Evolutionary conservation across 2,113 vertebrate genomes (phyloP).

Genomic region (Tympanuchus pallidicinctus): DNA sequence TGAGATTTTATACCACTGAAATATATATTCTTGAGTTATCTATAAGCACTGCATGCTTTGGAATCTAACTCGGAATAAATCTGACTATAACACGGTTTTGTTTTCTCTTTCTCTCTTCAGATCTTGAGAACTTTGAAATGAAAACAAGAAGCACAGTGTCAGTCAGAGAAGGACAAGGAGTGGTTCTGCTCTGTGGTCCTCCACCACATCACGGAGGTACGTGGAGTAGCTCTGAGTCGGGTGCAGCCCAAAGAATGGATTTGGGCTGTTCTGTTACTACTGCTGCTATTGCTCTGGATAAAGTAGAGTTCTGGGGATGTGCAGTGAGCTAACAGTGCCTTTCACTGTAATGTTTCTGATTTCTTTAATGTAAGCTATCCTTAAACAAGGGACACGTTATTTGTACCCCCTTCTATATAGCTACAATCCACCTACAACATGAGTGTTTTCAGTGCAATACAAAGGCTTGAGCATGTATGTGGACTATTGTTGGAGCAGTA

Average conservation of each 20-base stretch:
- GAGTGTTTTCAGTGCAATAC: not conserved
- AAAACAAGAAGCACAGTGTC: constrained; percentile 83
- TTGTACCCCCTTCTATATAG: not conserved
- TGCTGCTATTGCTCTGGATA: not conserved
- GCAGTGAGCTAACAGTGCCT: not conserved
- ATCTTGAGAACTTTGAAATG: constrained; percentile 87
- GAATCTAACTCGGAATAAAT: not conserved
- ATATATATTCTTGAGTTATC: rapidly evolving
- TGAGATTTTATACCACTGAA: not conserved
- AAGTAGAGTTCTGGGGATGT: not conserved
- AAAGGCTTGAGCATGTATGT: not conserved
- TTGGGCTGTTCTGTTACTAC: not conserved
- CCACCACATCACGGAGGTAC: constrained; percentile 88
- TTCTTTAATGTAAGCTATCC: not conserved
- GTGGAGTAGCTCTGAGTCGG: rapidly evolving
- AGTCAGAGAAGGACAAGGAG: constrained; percentile 89
- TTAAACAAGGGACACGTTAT: not conserved
- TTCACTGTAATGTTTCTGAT: not conserved
- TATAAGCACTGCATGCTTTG: rapidly evolving
- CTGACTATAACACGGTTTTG: not conserved
- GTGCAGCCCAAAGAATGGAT: not conserved
- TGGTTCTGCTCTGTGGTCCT: constrained; percentile 88
- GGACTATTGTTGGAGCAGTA: not conserved
- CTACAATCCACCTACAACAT: not conserved
- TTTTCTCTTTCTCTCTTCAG: constrained; percentile 72